Base-by-base conservation (phyloP, 2,113 vertebrate genomes). In the Calidris pygmaea region DNA sequence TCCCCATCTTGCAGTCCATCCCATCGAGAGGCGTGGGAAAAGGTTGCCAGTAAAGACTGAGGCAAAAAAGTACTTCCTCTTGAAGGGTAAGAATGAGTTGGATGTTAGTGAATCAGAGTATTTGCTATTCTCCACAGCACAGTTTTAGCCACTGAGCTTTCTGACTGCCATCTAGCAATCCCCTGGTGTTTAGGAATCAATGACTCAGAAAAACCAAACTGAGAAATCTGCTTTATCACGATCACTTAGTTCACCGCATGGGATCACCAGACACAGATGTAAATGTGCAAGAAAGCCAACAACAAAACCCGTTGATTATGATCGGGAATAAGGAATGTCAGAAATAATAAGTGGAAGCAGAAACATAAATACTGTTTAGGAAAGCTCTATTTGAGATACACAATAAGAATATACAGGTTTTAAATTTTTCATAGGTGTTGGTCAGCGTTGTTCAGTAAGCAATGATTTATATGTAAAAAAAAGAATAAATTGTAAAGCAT, bases 361-460 rank as follows among this genome's bases (percentile, higher is more conserved):
- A 93, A 41, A 58, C 39, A 3, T 73, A 85, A 79, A 45, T 62
- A 45, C 7, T 29, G 4, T 62, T 90, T 56, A 48, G 32, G 22
- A 83, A 73, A 62, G 10, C 8, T 55, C 14, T 48, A 16, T 79
- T 67, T 85, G 16, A 34, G 39, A 22, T 32, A 56, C 5, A 9
- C 1, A 6, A 1, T 52, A 55, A 50, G 9, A 19, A 3, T 47
- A 34, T 15, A 23, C 1, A 20, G 2, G n/a, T 72, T 47, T 85
- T 7, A 21, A 87, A 62, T 53, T 83, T 29, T 53, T 56, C 17
- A 11, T 50, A 73, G 45, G 2, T 16, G 9, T 27, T 82, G 5
- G 6, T 41, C 16, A 68, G 3, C 32, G 60, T 48, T 76, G 7
- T 45, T 66, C 20, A 76, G 55, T 55, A 52, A 50, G 1, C 30